These are phyloP conservation scores for Xiphophorus maculatus DNA, from an alignment of 2,113 vertebrate species.

Conservation along the genomic window DNA sequence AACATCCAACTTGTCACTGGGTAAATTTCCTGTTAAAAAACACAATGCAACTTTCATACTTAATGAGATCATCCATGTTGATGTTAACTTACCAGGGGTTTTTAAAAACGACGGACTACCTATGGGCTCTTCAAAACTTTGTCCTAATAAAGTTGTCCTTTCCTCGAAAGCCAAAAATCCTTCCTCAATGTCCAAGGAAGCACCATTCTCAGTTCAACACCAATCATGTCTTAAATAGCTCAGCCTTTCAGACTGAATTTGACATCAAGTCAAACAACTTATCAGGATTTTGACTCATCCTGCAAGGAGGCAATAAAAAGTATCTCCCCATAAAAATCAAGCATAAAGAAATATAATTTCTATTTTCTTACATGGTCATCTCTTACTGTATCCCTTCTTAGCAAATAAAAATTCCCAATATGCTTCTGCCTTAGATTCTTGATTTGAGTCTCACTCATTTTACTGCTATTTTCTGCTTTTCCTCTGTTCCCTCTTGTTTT, in stretches of 20 bases:
- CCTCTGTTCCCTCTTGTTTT: background rate
- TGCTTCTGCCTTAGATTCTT: background rate
- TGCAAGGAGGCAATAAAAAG: conserved; percentile 6
- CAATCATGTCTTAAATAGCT: conserved; percentile 7
- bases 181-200: conserved; percentile 18
- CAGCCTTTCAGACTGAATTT: conserved; percentile 17
- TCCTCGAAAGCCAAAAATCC: conserved; percentile 6
- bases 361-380: background rate
- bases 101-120: background rate
- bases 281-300: conserved; percentile 9
- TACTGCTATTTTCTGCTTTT: conserved; percentile 9
- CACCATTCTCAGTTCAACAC: conserved; percentile 2
- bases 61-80: background rate
- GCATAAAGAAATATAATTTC: too few relatives aligned
- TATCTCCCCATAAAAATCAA: conserved; percentile 3
- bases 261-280: conserved; percentile 3
- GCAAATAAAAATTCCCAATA: conserved; percentile 5
- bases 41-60: background rate
- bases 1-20: background rate
- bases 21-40: background rate
- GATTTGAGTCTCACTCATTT: conserved; percentile 8
- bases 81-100: conserved; percentile 37
- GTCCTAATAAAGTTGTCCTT: conserved; percentile 11
- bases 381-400: background rate
- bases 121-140: background rate